phyloP scores from a whole-genome alignment of 2,113 vertebrate genomes.

The Cyprinodon brontotheroides region DNA sequence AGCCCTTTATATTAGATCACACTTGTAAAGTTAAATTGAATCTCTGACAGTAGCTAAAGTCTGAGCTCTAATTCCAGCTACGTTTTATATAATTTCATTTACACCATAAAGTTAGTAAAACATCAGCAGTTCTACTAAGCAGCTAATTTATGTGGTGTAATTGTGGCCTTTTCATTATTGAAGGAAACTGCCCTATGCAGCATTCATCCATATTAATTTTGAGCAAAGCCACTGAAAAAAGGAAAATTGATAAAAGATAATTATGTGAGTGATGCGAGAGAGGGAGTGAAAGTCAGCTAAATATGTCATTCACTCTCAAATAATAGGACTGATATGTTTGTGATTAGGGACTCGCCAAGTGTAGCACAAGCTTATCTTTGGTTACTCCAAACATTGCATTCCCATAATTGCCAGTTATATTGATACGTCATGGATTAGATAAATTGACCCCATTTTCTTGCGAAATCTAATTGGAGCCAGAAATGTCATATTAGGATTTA shows the following conservation, averaged over 20 bases:
- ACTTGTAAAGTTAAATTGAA: slow-evolving; percentile 9
- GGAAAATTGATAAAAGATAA: slow-evolving; percentile 44
- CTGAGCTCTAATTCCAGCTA: slow-evolving; percentile 18
- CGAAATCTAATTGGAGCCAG: slow-evolving; percentile 27
- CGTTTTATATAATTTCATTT: slow-evolving; percentile 26
- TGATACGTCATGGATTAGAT: slow-evolving; percentile 45
- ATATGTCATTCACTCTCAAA: slow-evolving; percentile 48
- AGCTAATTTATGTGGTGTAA: slow-evolving; percentile 22
- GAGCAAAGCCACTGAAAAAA: slow-evolving; percentile 21
- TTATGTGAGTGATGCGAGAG: slow-evolving; percentile 37
- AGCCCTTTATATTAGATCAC: background rate
- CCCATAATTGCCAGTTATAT: slow-evolving; percentile 46
- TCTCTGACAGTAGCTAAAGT: background rate
- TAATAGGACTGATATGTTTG: slow-evolving; percentile 48
- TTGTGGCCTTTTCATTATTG: slow-evolving; percentile 18
- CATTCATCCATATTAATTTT: slow-evolving; percentile 30
- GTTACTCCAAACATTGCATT: slow-evolving; percentile 39
- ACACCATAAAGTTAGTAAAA: slow-evolving; percentile 17
- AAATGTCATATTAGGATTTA: slow-evolving; percentile 28
- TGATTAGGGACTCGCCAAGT: slow-evolving; percentile 33
- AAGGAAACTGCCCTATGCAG: slow-evolving; percentile 8
- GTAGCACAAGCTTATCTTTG: slow-evolving; percentile 31
- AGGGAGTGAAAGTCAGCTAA: slow-evolving; percentile 17
- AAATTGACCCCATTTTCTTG: slow-evolving; percentile 27
- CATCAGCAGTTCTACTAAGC: slow-evolving; percentile 15